A percentile compares a stretch with the other conserved stretches of the same genome.
Conservation (phyloP, 2,888 invertebrate genomes). For the Drosophila paramelanica region DNA sequence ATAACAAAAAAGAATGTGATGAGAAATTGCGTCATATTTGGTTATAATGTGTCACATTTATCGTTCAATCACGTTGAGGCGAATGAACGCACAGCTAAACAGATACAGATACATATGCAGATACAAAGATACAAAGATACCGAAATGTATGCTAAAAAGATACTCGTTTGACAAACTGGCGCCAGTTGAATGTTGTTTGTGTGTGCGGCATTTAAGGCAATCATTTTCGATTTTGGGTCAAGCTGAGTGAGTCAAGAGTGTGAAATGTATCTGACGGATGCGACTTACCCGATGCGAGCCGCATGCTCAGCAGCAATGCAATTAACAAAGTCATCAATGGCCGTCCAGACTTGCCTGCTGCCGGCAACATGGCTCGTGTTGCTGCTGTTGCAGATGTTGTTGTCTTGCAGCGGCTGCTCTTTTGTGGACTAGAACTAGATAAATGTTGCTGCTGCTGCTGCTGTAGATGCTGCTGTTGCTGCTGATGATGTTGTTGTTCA, state of each 20-base stretch:
- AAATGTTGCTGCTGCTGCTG: conserved; percentile 49
- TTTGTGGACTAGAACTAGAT: conserved; percentile 71
- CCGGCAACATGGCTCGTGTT: conserved; percentile 44
- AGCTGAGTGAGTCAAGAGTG: conserved; percentile 23
- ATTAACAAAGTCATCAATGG: conserved; percentile 83
- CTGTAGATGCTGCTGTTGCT: conserved; percentile 36
- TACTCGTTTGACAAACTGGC: conserved; percentile 31
- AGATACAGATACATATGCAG: background rate
- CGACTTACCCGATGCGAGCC: conserved; percentile 81
- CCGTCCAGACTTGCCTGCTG: conserved; percentile 58
- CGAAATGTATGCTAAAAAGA: conserved; percentile 14
- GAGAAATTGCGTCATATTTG: conserved; percentile 70
- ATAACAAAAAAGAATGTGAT: conserved; percentile 37
- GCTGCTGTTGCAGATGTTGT: conserved; percentile 30
- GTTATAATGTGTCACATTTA: conserved; percentile 64
- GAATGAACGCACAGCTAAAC: conserved; percentile 37
- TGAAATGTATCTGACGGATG: conserved; percentile 23
- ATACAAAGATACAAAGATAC: conserved; percentile 1
- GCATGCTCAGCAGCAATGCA: conserved; percentile 79
- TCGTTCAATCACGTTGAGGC: conserved; percentile 38
- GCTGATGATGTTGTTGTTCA: conserved; percentile 61
- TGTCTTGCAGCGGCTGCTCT: conserved; percentile 48
- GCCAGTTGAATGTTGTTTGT: conserved; percentile 30
- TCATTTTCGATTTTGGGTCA: conserved; percentile 41
- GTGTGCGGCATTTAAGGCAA: conserved; percentile 7